Evolutionary conservation across 2,888 invertebrate species (phyloP).

Genomic region (Tachina grossa): DNA sequence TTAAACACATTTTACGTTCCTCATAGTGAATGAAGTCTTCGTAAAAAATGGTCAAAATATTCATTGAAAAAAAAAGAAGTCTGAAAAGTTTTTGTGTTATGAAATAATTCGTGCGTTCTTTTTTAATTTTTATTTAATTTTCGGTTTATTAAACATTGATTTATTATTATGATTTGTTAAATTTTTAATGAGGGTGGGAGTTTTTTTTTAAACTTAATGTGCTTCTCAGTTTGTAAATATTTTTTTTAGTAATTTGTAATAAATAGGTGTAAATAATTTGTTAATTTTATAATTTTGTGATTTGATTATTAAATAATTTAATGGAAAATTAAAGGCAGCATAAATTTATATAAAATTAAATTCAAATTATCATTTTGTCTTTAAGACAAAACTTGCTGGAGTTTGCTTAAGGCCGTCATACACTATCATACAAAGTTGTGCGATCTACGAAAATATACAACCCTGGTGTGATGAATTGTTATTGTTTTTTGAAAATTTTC

Average conservation of each 20-base stretch:
- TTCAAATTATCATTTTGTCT: background rate
- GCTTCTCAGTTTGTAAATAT: background rate
- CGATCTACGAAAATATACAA: too few relatives aligned
- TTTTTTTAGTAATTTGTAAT: slow-evolving; percentile 1
- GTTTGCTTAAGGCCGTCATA: too few relatives aligned
- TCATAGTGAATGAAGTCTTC: background rate
- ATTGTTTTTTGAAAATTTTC: too few relatives aligned
- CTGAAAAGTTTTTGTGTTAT: slow-evolving; percentile 30
- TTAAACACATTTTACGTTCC: slow-evolving; percentile 46
- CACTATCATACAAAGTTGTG: too few relatives aligned
- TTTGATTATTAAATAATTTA: background rate
- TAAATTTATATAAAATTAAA: slow-evolving; percentile 1
- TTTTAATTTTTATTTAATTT: background rate
- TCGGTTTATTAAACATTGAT: slow-evolving; percentile 28
- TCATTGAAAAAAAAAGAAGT: slow-evolving; percentile 11
- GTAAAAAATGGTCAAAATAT: background rate
- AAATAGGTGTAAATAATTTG: slow-evolving; percentile 47
- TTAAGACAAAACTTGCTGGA: background rate
- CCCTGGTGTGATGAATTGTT: too few relatives aligned
- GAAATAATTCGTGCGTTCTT: background rate
- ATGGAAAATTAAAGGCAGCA: background rate
- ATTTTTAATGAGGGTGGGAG: slow-evolving; percentile 33
- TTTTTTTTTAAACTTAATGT: slow-evolving; percentile 10
- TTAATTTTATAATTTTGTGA: slow-evolving; percentile 7
- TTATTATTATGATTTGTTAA: slow-evolving; percentile 48